Base-by-base conservation (phyloP, 2,113 vertebrate genomes). In the Atractosteus spatula region DNA sequence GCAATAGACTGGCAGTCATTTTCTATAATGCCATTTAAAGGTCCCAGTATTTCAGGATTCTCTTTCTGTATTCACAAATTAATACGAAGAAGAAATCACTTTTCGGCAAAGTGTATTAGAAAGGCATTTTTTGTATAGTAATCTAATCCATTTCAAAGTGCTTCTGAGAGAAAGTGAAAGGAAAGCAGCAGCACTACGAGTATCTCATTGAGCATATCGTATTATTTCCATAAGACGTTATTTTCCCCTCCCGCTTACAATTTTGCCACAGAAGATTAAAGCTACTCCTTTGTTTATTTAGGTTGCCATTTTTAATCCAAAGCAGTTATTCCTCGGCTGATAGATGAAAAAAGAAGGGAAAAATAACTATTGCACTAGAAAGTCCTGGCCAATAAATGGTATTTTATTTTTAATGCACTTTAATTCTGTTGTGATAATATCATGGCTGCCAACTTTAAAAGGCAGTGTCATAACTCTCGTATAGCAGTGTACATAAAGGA, bases 381-480 rank as follows among this genome's bases (percentile, higher is more conserved):
- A 79, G 65, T 77, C 78, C 66, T 71, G 70, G 57, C 55, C 70
- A 55, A 75, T 56, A 56, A 72, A 77, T 77, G 71, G 73, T 81
- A 81, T 81, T 80, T 80, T 79, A 79, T 75, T 80, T 90, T 86
- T 91, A 91, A 91, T 91, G 90, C 89, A 88, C 87, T 88, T 91
- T 92, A 90, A 92, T 91, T 91, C 89, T 88, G 85, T 82, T 78
- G 77, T 76, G 91, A 91, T 92, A 92, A 84, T 87, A 92, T 91
- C 88, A 72, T 77, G 74, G 75, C 81, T 89, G 89, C 87, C 90
- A 77, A 68, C 76, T 54, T 13, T 8, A 68, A 77, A 66, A 81
- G 87, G 85, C 88, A 89, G 84, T 79, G 83, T 80, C 84, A 85
- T 91, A 91, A 84, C 84, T 92, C 89, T 91, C 74, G 76, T 45